Conservation (phyloP, 2,797 vertebrate species). For the Crocidura indochinensis region DNA sequence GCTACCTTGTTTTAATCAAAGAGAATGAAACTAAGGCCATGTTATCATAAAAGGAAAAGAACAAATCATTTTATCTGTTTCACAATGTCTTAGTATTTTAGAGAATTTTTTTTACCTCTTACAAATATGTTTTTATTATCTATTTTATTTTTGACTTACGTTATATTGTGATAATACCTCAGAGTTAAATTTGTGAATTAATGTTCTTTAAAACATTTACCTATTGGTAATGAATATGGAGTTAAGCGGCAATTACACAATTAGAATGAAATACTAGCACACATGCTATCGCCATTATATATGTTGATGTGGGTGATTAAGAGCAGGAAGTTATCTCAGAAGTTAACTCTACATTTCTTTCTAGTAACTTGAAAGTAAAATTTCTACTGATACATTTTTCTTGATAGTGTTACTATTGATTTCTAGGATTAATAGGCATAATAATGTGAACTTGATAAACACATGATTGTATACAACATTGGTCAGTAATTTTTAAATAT, state of each 20-base stretch:
- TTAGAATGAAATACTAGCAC: slow-evolving; percentile 32
- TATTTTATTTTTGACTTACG: slow-evolving; percentile 17
- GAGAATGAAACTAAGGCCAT: background rate
- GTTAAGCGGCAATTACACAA: background rate
- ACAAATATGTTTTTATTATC: background rate
- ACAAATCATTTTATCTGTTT: background rate
- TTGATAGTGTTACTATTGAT: background rate
- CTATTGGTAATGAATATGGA: background rate
- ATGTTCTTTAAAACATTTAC: background rate
- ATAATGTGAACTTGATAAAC: slow-evolving; percentile 36
- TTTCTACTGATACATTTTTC: background rate
- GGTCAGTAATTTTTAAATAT: background rate
- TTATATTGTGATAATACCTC: slow-evolving; percentile 6
- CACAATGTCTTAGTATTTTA: background rate
- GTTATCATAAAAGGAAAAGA: slow-evolving; percentile 40
- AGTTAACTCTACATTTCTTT: background rate
- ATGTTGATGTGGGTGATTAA: background rate
- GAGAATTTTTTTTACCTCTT: slow-evolving; percentile 27
- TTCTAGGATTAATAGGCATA: background rate
- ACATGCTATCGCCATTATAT: background rate
- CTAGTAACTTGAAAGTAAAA: background rate
- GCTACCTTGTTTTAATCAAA: slow-evolving; percentile 69
- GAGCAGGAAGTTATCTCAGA: background rate
- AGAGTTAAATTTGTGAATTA: background rate
- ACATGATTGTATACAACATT: background rate